These are phyloP conservation scores for Oryzias melastigma DNA, from an alignment of 2,113 vertebrate genomes.

Conservation along the genomic window DNA sequence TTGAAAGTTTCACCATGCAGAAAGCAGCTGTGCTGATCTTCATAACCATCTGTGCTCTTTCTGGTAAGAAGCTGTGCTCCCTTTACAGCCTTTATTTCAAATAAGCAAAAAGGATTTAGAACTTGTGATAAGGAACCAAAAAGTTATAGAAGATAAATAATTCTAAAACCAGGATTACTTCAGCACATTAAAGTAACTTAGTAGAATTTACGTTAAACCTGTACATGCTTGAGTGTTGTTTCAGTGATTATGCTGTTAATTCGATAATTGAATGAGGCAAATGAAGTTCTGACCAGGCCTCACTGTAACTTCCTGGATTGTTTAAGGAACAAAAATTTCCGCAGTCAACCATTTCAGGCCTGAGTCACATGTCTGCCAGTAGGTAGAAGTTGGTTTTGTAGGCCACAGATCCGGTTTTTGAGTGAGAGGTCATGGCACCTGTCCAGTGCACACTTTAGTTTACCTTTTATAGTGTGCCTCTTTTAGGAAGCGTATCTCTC, in stretches of 20 bases:
- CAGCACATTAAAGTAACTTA: too few species aligned
- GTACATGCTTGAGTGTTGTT: too few species aligned
- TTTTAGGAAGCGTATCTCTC: too few species aligned
- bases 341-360: conserved; percentile 25
- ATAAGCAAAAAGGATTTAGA: not conserved
- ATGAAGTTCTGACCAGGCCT: not conserved
- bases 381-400: not conserved
- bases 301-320: conserved; percentile 48
- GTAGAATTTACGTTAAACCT: too few species aligned
- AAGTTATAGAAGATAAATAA: too few species aligned
- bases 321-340: conserved; percentile 38
- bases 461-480: not conserved
- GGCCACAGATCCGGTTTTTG: not conserved
- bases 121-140: too few species aligned
- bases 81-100: not conserved
- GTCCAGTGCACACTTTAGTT: not conserved
- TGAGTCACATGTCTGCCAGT: conserved; percentile 50
- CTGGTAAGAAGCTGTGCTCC: not conserved
- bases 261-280: too few species aligned
- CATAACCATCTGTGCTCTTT: conserved; percentile 13
- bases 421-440: too few species aligned
- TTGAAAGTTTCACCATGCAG: conserved; percentile 9
- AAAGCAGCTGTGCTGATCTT: conserved; percentile 5
- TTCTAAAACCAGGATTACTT: too few species aligned
- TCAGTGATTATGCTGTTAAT: not conserved